phyloP scores from a whole-genome alignment of 2,888 invertebrate species.

The Tenthredo distinguenda region DNA sequence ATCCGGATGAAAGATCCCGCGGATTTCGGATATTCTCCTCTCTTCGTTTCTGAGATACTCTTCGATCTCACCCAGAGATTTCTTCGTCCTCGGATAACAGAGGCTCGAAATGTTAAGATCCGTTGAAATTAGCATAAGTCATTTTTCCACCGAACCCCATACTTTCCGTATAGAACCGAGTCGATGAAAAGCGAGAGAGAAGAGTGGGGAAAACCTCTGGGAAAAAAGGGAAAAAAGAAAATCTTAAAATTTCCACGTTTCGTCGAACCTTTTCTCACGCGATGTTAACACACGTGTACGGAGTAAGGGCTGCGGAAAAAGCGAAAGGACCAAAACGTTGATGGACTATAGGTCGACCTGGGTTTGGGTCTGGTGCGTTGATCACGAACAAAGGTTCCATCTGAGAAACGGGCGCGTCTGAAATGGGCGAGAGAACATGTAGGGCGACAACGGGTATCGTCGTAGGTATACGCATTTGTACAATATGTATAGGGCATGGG shows the following conservation, averaged over 20 bases:
- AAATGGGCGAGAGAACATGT: constrained; percentile 42
- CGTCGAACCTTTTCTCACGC: neutral
- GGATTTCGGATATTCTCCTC: neutral
- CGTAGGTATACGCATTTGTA: neutral
- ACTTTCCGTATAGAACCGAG: too few species aligned
- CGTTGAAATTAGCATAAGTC: neutral
- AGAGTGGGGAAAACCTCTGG: neutral
- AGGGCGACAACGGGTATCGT: constrained; percentile 38
- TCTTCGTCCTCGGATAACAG: neutral
- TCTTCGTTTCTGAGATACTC: too few species aligned
- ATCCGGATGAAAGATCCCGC: neutral
- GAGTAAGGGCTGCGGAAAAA: constrained; percentile 16
- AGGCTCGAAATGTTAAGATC: neutral
- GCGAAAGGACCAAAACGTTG: constrained; percentile 25
- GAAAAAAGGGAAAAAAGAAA: neutral
- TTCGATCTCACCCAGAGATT: neutral
- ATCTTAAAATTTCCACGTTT: neutral
- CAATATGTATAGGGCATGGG: neutral
- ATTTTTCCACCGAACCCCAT: neutral
- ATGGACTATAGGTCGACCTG: constrained; percentile 27
- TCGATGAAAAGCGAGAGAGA: too few species aligned
- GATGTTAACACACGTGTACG: neutral
- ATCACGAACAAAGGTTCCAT: constrained; percentile 51
- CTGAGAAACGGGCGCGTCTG: constrained; percentile 28
- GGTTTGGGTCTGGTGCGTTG: constrained; percentile 36